Evolutionary conservation across 2,888 invertebrate species (phyloP).

Genomic region (Drosophila tripunctata): DNA sequence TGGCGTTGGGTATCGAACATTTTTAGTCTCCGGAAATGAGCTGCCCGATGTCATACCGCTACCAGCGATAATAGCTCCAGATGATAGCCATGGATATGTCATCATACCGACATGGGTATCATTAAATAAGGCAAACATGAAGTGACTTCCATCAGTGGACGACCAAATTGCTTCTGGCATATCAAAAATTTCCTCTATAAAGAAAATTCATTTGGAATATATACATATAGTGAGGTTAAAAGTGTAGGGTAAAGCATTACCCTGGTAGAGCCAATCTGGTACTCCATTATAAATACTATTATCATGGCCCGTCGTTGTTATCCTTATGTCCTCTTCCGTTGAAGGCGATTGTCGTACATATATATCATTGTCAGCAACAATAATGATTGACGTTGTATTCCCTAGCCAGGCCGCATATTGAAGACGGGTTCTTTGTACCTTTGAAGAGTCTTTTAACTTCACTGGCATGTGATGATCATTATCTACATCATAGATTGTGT

Average conservation of each 20-base stretch:
- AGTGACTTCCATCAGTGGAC: conserved; percentile 91
- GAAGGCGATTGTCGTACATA: conserved; percentile 91
- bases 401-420: conserved; percentile 95
- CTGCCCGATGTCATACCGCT: conserved; percentile 86
- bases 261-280: conserved; percentile 98
- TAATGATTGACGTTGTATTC: conserved; percentile 89
- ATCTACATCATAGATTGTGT: conserved; percentile 95
- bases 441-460: conserved; percentile 90
- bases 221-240: background rate
- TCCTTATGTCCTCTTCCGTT: conserved; percentile 87
- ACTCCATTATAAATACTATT: conserved; percentile 95
- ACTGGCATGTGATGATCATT: conserved; percentile 95
- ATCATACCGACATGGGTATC: conserved; percentile 91
- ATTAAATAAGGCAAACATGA: conserved; percentile 94
- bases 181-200: conserved; percentile 94
- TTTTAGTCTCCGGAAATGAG: conserved; percentile 91
- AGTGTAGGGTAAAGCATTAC: conserved; percentile 84
- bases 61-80: conserved; percentile 87
- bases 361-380: conserved; percentile 95
- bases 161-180: conserved; percentile 94
- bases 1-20: conserved; percentile 94
- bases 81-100: conserved; percentile 92
- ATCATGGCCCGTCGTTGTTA: conserved; percentile 91
- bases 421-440: conserved; percentile 89
- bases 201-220: background rate